Conservation (phyloP, 1,140 invertebrate species). For the Scaptomyza montana region DNA sequence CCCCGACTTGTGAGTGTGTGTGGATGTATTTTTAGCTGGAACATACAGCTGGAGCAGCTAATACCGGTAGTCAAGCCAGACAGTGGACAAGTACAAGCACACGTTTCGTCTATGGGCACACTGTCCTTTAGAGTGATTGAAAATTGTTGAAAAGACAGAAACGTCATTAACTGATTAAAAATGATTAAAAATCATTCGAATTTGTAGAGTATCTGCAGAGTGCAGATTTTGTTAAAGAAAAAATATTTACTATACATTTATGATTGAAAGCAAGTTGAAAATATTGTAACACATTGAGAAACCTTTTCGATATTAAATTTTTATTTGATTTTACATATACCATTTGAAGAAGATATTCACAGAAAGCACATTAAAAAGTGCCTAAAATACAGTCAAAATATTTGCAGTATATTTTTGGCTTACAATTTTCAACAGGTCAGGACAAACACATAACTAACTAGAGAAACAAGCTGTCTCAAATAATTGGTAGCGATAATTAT, state of each 20-base stretch:
- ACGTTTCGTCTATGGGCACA: conserved; percentile 13
- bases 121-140: not conserved
- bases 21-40: not conserved
- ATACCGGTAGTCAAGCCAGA: conserved; percentile 67
- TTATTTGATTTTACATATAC: no score
- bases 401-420: not conserved
- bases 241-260: no score
- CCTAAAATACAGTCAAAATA: not conserved
- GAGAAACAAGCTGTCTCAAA: not conserved
- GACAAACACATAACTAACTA: no score
- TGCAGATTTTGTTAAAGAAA: no score
- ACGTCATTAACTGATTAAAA: no score
- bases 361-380: no score
- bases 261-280: no score
- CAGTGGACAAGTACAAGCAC: conserved; percentile 22
- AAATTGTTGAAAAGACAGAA: not conserved
- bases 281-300: no score
- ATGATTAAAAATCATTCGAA: no score
- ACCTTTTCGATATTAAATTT: no score
- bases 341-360: no score
- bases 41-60: conserved; percentile 48
- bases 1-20: not conserved
- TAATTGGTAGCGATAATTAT: not conserved
- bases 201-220: no score
- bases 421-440: not conserved